Evolutionary conservation across 2,888 invertebrate genomes (phyloP).

Genomic region (Gnatocerus cornutus): DNA sequence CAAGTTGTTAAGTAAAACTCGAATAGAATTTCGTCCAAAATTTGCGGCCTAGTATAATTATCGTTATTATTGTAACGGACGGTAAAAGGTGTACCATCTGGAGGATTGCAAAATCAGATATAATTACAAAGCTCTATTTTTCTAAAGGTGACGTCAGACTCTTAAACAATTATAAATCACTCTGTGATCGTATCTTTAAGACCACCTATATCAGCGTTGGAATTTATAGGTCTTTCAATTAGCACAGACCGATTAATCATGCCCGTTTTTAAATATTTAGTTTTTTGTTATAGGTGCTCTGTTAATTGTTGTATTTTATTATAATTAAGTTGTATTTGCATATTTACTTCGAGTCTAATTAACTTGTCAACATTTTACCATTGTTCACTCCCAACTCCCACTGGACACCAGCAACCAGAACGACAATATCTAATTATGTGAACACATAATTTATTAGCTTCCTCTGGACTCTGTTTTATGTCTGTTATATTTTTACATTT

Average conservation of each 20-base stretch:
- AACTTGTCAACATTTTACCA: conserved; percentile 16
- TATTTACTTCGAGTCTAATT: conserved; percentile 16
- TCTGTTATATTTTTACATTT: conserved; percentile 5
- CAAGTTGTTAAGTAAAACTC: no score
- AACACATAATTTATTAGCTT: conserved; percentile 10
- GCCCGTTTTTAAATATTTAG: background rate
- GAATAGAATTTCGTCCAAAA: no score
- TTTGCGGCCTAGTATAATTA: no score
- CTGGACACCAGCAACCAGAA: conserved; percentile 8
- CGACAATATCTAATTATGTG: conserved; percentile 12
- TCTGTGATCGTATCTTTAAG: background rate
- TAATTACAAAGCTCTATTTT: no score
- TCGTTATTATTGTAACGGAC: no score
- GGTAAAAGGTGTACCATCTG: no score
- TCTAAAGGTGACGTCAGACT: no score
- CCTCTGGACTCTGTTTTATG: conserved; percentile 5
- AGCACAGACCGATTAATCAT: conserved; percentile 1
- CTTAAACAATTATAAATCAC: conserved; percentile 6
- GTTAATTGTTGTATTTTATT: conserved; percentile 16
- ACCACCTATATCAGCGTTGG: conserved; percentile 9
- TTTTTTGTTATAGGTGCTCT: conserved; percentile 8
- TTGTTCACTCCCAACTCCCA: conserved; percentile 20
- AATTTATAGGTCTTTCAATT: conserved; percentile 18
- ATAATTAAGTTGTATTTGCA: conserved; percentile 8
- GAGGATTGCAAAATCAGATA: no score